Percentiles rank a stretch among this genome's conserved stretches.
Conservation (phyloP, 92 coral and sea anemone genomes). For the Desmophyllum pertusum region DNA sequence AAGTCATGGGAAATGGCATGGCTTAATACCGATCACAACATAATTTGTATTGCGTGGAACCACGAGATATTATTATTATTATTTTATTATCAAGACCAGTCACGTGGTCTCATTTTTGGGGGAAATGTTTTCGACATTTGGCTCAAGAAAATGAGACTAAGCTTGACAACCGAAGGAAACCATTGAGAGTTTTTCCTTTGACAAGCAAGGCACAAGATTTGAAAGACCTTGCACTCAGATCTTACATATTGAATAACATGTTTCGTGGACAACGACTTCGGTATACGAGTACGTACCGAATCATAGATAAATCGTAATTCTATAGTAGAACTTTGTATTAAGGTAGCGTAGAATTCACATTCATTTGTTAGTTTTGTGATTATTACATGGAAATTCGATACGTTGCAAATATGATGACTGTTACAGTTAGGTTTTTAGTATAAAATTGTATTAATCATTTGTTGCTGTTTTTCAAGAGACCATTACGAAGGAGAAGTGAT, state of each 20-base stretch:
- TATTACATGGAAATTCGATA: not conserved
- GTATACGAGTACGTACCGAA: not conserved
- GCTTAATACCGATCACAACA: not conserved
- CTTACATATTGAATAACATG: not conserved
- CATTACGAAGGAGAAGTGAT: not conserved
- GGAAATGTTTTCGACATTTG: not conserved
- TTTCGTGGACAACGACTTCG: not conserved
- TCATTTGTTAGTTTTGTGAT: not conserved
- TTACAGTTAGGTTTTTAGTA: not conserved
- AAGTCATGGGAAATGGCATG: not conserved
- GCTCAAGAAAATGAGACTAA: not conserved
- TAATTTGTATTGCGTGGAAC: not conserved
- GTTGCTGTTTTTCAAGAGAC: not conserved
- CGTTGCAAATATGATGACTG: slow-evolving; percentile 4
- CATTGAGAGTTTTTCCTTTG: not conserved
- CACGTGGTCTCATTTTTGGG: not conserved
- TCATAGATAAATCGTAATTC: not conserved
- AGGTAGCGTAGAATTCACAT: not conserved
- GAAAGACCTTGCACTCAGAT: not conserved
- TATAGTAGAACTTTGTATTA: too few species aligned
- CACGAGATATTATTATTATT: not conserved
- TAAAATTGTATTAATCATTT: not conserved
- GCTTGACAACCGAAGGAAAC: not conserved
- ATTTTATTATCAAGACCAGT: not conserved
- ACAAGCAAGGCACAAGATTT: not conserved